phyloP scores from a whole-genome alignment of 2,888 invertebrate genomes.

The Amphipoea lucens region DNA sequence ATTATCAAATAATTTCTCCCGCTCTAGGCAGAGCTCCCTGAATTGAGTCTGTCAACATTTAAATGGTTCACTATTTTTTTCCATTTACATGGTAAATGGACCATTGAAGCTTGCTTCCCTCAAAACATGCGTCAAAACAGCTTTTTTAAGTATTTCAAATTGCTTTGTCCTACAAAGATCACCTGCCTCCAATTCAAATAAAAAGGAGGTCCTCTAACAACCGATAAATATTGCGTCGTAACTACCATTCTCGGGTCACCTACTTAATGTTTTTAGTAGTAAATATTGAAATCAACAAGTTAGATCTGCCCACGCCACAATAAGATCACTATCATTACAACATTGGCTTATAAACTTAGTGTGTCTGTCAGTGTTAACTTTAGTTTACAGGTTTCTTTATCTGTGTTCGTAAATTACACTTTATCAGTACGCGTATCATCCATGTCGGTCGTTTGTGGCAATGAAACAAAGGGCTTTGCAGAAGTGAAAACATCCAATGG shows the following conservation, averaged over 20 bases:
- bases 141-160: constrained; percentile 13
- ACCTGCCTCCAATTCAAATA: constrained; percentile 28
- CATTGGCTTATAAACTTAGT: constrained; percentile 21
- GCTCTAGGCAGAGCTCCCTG: neutral
- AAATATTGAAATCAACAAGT: constrained; percentile 59
- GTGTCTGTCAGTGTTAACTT: constrained; percentile 28
- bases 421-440: neutral
- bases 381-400: neutral
- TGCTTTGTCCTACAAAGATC: constrained; percentile 29
- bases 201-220: constrained; percentile 36
- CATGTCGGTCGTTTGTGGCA: no score
- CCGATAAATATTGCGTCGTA: constrained; percentile 42
- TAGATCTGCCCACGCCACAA: constrained; percentile 50
- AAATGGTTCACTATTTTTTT: no score
- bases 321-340: constrained; percentile 58
- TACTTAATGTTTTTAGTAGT: constrained; percentile 54
- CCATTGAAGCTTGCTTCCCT: neutral
- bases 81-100: neutral
- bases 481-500: neutral
- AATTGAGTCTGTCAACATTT: neutral
- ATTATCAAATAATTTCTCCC: no score
- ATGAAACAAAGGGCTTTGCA: neutral
- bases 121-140: neutral
- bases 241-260: constrained; percentile 51
- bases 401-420: neutral